phyloP scores from a whole-genome alignment of 2,797 vertebrate species.

The Pitangus sulphuratus region DNA sequence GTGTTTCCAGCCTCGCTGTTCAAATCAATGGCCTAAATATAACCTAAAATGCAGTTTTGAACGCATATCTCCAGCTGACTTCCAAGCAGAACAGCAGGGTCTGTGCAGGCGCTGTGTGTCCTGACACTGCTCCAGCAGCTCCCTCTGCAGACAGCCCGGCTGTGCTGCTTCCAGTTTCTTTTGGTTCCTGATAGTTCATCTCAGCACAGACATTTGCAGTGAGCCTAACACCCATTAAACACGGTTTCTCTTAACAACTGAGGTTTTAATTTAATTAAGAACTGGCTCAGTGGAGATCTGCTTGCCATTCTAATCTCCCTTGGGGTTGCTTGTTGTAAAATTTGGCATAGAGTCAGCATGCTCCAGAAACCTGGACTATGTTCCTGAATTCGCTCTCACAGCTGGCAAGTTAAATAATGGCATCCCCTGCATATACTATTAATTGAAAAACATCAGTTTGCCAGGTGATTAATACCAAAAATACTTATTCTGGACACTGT shows the following conservation, averaged over 20 bases:
- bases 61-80: neutral
- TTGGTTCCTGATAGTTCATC: neutral
- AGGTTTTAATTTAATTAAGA: conserved; percentile 8
- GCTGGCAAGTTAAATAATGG: conserved; percentile 1
- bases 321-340: neutral
- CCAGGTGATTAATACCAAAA: conserved; percentile 6
- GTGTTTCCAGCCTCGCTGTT: neutral
- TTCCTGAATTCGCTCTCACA: neutral
- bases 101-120: neutral
- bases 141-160: conserved; percentile 34
- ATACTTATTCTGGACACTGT: neutral
- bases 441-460: neutral
- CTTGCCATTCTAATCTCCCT: neutral
- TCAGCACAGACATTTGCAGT: neutral
- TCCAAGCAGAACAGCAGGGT: neutral
- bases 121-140: neutral
- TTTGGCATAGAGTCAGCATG: neutral
- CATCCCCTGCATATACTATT: neutral
- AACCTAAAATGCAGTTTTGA: neutral
- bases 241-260: neutral
- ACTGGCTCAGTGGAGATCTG: neutral
- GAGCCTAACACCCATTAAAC: neutral
- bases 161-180: neutral
- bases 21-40: neutral
- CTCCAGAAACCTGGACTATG: neutral